Evolutionary conservation across 2,113 vertebrate genomes (phyloP).

Genomic region (Odontesthes bonariensis): DNA sequence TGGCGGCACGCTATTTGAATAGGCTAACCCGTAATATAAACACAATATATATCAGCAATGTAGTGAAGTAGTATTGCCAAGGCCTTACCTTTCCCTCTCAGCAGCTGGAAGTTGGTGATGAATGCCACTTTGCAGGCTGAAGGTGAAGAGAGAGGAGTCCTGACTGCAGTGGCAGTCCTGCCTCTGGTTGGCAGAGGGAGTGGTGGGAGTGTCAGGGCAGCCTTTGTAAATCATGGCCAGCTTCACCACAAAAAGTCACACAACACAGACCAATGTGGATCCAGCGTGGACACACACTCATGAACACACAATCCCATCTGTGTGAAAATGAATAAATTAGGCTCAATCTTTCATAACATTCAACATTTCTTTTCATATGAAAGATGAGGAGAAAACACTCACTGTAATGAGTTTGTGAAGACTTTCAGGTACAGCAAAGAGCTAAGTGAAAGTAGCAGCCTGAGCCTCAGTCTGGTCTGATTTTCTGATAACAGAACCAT

Average conservation of each 20-base stretch:
- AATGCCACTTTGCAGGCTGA: slow-evolving; percentile 16
- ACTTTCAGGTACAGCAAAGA: too few species aligned
- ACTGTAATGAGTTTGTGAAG: too few species aligned
- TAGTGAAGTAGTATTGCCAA: neutral
- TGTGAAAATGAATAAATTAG: neutral
- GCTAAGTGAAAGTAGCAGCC: too few species aligned
- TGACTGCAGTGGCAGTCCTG: slow-evolving; percentile 51
- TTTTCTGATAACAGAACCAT: neutral
- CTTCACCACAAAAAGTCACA: slow-evolving; percentile 44
- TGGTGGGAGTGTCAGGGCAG: slow-evolving; percentile 62
- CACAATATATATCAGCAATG: neutral
- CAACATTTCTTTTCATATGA: neutral
- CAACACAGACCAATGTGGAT: neutral
- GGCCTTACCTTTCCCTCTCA: slow-evolving; percentile 51
- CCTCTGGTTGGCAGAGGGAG: slow-evolving; percentile 67
- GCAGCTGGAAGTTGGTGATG: slow-evolving; percentile 40
- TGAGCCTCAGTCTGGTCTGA: neutral
- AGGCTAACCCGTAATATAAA: neutral
- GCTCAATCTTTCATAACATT: neutral
- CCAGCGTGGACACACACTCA: too few species aligned
- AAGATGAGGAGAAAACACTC: neutral
- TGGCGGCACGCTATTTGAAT: neutral
- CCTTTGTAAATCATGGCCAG: slow-evolving; percentile 49
- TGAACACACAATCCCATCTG: neutral
- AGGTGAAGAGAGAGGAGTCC: slow-evolving; percentile 45